Evolutionary conservation across 2,888 invertebrate species (phyloP), one percentile per base, ranked within the genome.

Genomic region (Scaeva pyrastri): DNA sequence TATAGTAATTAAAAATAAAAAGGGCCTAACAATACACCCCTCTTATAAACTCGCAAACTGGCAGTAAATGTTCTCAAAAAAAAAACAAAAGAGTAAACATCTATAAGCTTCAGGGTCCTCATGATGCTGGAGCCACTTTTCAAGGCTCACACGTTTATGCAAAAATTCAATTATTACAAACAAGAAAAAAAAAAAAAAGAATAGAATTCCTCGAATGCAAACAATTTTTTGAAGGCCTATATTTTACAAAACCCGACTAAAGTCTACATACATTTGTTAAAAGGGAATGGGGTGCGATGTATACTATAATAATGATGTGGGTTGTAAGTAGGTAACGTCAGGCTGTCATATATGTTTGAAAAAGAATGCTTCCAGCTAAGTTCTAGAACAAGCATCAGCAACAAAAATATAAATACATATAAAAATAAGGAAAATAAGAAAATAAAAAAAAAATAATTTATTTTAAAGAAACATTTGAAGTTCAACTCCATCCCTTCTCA

Each of bases 141-240:
- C 60, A 79, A 70, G 58, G 74, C 71, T 84, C 79, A 84, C 79
- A 84, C 71, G 70, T 79, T 79, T 75, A 79, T 79, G 70, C 68
- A 79, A 64, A 75, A 84, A 84, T 79, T 84, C 74, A 79, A 84
- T 84, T 84, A 84, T 66, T 43, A 62, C 4, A 52, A 12, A 23
- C 23, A 52, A 26, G 36, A 58, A 39, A 58, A n/a, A 26, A 55
- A 55, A n/a, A 45, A 62, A 16, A 64, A 23, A 64, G 79, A 84
- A 70, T 45, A 58, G 11, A 11, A n/a, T 76, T 39, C 16, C 45
- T 45, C 21, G n/a, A 60, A 45, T 62, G 62, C 52, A 77, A 66
- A 68, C 52, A 82, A 43, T 71, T 21, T 71, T 71, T 71, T 55
- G 14, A 2, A 1, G 8, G 45, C 23, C 43, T 60, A 23, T 76